Base-by-base conservation (phyloP, 2,113 vertebrate species). In the Gambusia holbrooki region DNA sequence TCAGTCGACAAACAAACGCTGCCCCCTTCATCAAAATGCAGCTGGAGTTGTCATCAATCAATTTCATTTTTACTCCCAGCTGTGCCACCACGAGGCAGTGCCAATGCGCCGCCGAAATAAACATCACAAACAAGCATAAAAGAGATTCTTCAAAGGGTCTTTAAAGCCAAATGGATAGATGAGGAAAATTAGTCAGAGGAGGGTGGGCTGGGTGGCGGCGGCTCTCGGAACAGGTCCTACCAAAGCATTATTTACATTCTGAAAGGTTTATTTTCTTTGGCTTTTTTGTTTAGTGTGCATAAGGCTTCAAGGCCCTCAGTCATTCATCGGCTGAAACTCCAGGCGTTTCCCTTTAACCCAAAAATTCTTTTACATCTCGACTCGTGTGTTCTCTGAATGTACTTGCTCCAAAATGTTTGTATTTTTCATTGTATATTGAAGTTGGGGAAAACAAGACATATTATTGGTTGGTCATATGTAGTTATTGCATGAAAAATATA, bases 131-230 rank as follows among this genome's bases (percentile, higher is more conserved):
- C 71, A 66, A 73, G 74, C 89, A 81, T 69, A 76, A 82, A 87
- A 71, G 82, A 78, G 40, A 77, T 79, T 90, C 87, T 91, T 93
- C 90, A 93, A 90, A 91, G 83, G 60, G 67, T 84, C 83, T 93
- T 92, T 92, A 75, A 89, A 91, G 84, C 89, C 75, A 89, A 82
- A 90, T 81, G 82, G 85, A 82, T 82, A 66, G 81, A 91, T 84
- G 75, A 84, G 81, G 80, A 72, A 89, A 92, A 92, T 91, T 73
- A 90, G 79, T 84, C 80, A 74, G 73, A 73, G 82, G 76, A 82
- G 67, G 58, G 63, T 29, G 6, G 25, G 63, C 22, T 62, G 29
- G 74, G 30, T 5, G 48, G 4, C 28, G 22, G 5, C 22, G 22
- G 5, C n/a, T 77, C 30, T 79, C n/a, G 51, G 37, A 83, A 85